Evolutionary conservation across 2,888 invertebrate genomes (phyloP), one percentile per base, ranked within the genome.

Genomic region (Diaperis boleti): DNA sequence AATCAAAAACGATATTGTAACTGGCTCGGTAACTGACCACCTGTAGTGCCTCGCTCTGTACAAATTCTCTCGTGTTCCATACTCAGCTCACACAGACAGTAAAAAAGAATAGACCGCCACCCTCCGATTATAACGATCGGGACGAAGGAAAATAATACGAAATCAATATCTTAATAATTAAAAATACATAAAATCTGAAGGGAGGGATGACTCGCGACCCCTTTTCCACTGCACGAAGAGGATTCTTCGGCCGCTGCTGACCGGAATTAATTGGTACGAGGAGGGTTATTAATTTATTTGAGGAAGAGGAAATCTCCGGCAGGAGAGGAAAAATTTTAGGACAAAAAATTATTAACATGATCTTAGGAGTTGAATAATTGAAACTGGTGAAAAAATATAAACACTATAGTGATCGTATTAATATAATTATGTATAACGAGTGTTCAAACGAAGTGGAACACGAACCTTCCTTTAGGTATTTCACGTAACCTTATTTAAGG

Each of bases 91-190:
- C 35, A 49, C 15, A 59, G 17, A 37, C 11, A 26, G 11, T 15
- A 39, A 54, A 26, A 22, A 41, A 15, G 13, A 15, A 2, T n/a
- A 33, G 13, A 54, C 17, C 52, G 14, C 11, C 41, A 39, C 31
- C 50, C 50, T 10, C 72, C 74, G 74, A 76, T 76, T 72, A 76
- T 75, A 72, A 71, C 69, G 72, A 73, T 72, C 73, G 67, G 11
- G 70, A 67, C 67, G 69, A 72, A 69, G 72, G 68, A 69, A 73
- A 72, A 72, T 74, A 76, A 76, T 74, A 76, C 72, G 69, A 74
- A 77, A 77, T 77, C 77, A 70, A 77, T 77, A 76, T 69, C 67
- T 73, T 75, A 73, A 77, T 76, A 76, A 76, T 76, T 76, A 77
- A 75, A 76, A 76, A 75, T 75, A 76, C 73, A 75, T 76, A 77